Evolutionary conservation across 1,140 invertebrate genomes (phyloP).

Genomic region (Melipona quadrifasciata): DNA sequence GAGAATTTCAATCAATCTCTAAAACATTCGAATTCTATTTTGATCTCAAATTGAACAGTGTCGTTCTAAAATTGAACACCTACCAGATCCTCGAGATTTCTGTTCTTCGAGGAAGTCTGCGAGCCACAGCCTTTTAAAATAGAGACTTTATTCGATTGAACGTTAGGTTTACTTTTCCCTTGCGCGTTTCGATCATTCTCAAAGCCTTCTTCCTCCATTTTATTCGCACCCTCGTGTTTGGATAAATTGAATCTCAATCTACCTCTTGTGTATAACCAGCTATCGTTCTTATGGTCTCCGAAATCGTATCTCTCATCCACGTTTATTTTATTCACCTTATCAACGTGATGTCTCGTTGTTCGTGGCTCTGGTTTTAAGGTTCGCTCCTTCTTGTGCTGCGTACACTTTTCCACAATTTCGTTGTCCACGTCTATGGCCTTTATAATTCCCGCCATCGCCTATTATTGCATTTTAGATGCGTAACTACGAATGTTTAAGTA

Average conservation of each 20-base stretch:
- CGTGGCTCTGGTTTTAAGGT: not conserved
- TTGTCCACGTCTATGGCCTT: not conserved
- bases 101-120: not conserved
- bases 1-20: too few relatives aligned
- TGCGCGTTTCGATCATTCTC: not conserved
- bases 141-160: not conserved
- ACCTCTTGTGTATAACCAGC: not conserved
- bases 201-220: not conserved
- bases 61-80: not conserved
- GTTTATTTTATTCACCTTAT: not conserved
- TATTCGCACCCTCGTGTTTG: not conserved
- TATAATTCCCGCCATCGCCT: not conserved
- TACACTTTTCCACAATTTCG: slow-evolving; percentile 5
- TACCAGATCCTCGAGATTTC: not conserved
- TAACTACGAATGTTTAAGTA: too few relatives aligned
- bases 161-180: not conserved
- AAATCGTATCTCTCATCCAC: not conserved
- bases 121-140: not conserved
- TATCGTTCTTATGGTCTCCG: not conserved
- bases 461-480: too few relatives aligned
- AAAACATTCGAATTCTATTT: too few relatives aligned
- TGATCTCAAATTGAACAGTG: too few relatives aligned
- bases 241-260: not conserved
- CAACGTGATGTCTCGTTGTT: not conserved
- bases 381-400: not conserved